Evolutionary conservation across 2,888 invertebrate genomes (phyloP).

Genomic region (Epinotia demarniana): DNA sequence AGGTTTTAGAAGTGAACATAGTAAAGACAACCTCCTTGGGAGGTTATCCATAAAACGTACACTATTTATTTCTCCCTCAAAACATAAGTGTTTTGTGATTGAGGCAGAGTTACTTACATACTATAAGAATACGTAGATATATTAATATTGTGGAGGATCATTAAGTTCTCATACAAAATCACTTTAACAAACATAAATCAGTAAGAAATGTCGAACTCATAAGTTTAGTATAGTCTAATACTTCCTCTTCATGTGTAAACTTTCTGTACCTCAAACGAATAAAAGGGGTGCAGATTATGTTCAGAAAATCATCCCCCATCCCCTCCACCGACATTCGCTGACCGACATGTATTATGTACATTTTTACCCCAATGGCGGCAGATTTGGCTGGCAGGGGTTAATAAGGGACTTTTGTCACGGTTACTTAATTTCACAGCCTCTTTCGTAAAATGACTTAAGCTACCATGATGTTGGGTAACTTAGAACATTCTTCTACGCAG

Average conservation of each 20-base stretch:
- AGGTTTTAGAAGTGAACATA: too few species aligned
- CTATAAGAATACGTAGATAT: too few species aligned
- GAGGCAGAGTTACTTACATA: too few species aligned
- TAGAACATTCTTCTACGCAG: neutral
- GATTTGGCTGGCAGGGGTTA: slow-evolving; percentile 26
- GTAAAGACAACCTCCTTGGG: too few species aligned
- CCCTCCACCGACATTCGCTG: neutral
- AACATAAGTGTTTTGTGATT: too few species aligned
- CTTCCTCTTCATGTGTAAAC: neutral
- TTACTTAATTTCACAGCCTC: slow-evolving; percentile 16
- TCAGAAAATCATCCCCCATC: neutral
- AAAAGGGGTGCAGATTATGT: neutral
- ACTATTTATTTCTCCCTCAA: too few species aligned
- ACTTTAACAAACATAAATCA: too few species aligned
- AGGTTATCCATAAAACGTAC: too few species aligned
- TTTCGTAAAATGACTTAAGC: neutral
- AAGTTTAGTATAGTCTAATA: neutral
- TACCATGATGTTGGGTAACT: neutral
- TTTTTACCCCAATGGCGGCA: slow-evolving; percentile 17
- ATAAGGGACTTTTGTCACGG: slow-evolving; percentile 31
- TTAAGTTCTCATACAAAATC: too few species aligned
- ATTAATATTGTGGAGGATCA: too few species aligned
- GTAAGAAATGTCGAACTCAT: neutral
- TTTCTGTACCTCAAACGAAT: neutral
- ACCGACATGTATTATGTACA: slow-evolving; percentile 16